Percentiles rank a stretch among this genome's conserved stretches.
Evolutionary conservation across 1,140 invertebrate species (phyloP).

Genomic region (Lordiphosa stackelbergi): DNA sequence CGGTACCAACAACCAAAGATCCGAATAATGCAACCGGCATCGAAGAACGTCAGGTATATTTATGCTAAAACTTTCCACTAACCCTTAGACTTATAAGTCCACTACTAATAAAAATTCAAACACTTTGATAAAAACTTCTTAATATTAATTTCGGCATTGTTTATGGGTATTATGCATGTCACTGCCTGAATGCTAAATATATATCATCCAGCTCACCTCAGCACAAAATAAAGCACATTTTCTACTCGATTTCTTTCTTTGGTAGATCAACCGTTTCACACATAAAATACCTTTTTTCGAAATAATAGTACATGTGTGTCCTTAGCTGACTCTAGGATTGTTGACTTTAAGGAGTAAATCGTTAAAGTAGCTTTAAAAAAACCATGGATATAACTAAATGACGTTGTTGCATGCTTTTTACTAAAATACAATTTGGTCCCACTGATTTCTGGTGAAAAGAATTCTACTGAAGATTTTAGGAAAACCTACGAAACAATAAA

Average conservation of each 20-base stretch:
- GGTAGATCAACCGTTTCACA: constrained; percentile 18
- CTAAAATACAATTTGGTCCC: too few species aligned
- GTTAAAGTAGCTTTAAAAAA: too few species aligned
- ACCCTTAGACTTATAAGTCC: constrained; percentile 19
- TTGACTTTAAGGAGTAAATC: too few species aligned
- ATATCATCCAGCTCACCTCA: constrained; percentile 10
- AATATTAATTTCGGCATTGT: too few species aligned
- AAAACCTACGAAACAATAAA: too few species aligned
- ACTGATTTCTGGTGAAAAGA: too few species aligned
- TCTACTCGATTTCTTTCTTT: constrained; percentile 9
- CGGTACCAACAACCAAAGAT: constrained; percentile 90
- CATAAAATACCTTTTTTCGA: neutral
- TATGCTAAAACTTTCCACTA: constrained; percentile 36
- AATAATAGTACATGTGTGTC: constrained; percentile 34
- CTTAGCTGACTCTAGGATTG: neutral
- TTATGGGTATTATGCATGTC: constrained; percentile 37
- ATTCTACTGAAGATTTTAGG: too few species aligned
- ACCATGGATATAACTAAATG: too few species aligned
- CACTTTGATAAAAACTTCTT: neutral
- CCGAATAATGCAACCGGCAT: constrained; percentile 79
- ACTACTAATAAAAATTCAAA: constrained; percentile 24
- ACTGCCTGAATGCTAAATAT: constrained; percentile 24
- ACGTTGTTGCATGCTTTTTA: too few species aligned
- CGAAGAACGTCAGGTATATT: constrained; percentile 78
- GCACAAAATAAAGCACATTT: constrained; percentile 9